Evolutionary conservation across 1,140 invertebrate species (phyloP).

Genomic region (Anoplolepis gracilipes): DNA sequence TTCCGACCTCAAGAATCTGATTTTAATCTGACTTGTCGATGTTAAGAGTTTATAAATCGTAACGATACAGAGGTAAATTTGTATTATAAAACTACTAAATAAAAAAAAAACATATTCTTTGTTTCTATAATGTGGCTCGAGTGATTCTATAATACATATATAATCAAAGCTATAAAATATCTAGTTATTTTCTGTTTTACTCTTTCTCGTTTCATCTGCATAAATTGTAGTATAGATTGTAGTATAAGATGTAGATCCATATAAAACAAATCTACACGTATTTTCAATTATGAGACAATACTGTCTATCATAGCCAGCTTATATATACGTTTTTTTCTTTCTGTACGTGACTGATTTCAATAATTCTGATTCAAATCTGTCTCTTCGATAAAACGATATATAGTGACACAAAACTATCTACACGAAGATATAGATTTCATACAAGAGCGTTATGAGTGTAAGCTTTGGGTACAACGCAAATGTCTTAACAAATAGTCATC

Average conservation of each 20-base stretch:
- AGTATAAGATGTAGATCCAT: constrained; percentile 18
- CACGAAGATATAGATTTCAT: constrained; percentile 54
- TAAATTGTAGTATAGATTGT: constrained; percentile 32
- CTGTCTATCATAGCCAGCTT: constrained; percentile 68
- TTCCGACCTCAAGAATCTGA: not conserved
- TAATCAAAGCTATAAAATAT: constrained; percentile 7
- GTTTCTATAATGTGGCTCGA: constrained; percentile 46
- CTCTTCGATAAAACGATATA: constrained; percentile 47
- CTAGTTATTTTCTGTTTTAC: not conserved
- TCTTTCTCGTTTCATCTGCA: not conserved
- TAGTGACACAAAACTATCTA: constrained; percentile 64
- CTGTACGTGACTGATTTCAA: constrained; percentile 1
- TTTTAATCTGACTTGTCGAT: constrained; percentile 1
- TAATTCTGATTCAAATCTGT: constrained; percentile 9
- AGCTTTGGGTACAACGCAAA: constrained; percentile 75
- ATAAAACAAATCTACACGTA: constrained; percentile 47
- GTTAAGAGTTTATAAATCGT: constrained; percentile 13
- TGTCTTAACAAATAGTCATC: constrained; percentile 74
- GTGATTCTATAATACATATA: constrained; percentile 29
- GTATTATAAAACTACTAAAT: constrained; percentile 42
- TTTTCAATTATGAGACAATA: constrained; percentile 73
- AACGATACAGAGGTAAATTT: constrained; percentile 18
- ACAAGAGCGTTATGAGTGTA: constrained; percentile 72
- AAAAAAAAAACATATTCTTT: constrained; percentile 36
- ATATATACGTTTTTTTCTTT: not conserved